Percentiles rank a stretch among this genome's conserved stretches.
phyloP scores from a whole-genome alignment of 2,797 vertebrate species.

The Heteromormyrus szaboi region DNA sequence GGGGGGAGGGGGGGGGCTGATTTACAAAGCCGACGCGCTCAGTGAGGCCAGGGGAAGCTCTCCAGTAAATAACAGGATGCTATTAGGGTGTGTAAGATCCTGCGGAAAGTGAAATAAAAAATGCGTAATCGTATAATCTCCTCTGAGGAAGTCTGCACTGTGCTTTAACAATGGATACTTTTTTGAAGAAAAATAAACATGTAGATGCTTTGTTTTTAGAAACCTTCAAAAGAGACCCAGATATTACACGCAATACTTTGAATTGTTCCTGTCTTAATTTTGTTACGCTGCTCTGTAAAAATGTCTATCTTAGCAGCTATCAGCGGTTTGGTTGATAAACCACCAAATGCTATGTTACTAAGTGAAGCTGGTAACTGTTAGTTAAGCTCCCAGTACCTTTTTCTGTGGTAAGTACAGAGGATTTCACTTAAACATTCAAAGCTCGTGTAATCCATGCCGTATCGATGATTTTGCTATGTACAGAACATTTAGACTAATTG shows the following conservation, averaged over 20 bases:
- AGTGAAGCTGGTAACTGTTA: background rate
- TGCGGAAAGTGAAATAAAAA: conserved; percentile 76
- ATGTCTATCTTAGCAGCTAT: background rate
- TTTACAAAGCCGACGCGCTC: background rate
- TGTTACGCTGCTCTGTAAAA: background rate
- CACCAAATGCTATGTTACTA: background rate
- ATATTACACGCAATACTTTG: background rate
- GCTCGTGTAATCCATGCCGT: background rate
- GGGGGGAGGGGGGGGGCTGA: background rate
- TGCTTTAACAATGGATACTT: conserved; percentile 69
- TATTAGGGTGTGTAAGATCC: conserved; percentile 71
- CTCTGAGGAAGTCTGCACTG: conserved; percentile 63
- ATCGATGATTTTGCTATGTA: no score
- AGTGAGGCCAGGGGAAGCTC: conserved; percentile 52
- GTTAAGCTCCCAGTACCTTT: background rate
- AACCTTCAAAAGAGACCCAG: conserved; percentile 35
- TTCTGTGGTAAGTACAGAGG: background rate
- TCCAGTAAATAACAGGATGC: conserved; percentile 74
- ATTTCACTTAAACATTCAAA: background rate
- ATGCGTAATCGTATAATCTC: conserved; percentile 67
- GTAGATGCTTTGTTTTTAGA: conserved; percentile 62
- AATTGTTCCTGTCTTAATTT: background rate
- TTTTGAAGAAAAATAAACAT: conserved; percentile 63
- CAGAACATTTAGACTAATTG: no score
- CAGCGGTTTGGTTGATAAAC: background rate